Evolutionary conservation across 2,888 invertebrate genomes (phyloP).

Genomic region (Physocephala rufipes): DNA sequence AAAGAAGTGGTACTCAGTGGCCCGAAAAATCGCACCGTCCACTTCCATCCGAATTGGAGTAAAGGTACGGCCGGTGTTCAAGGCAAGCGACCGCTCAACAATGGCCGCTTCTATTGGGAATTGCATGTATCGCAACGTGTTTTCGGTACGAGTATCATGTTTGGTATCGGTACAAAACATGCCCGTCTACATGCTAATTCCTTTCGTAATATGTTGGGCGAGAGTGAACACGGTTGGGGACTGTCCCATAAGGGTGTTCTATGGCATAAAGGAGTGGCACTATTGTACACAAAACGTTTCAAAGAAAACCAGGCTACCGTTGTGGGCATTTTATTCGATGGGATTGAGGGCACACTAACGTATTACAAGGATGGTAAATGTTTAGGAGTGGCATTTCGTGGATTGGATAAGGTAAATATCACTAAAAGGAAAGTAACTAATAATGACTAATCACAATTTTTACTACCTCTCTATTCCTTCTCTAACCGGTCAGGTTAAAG

Average conservation of each 20-base stretch:
- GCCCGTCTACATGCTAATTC: conserved; percentile 72
- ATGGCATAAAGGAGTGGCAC: conserved; percentile 74
- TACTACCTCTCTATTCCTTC: not conserved
- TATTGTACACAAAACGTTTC: conserved; percentile 74
- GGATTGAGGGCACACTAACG: conserved; percentile 74
- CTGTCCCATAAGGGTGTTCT: conserved; percentile 76
- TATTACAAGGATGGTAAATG: conserved; percentile 77
- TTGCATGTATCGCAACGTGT: conserved; percentile 72
- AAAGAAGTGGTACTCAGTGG: conserved; percentile 71
- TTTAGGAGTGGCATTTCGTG: conserved; percentile 77
- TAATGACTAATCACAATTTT: no score
- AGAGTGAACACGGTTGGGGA: conserved; percentile 77
- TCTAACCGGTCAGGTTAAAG: conserved; percentile 63
- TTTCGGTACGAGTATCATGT: conserved; percentile 81
- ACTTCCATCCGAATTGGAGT: conserved; percentile 81
- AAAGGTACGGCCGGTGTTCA: conserved; percentile 78
- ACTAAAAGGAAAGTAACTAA: no score
- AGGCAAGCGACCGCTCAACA: conserved; percentile 73
- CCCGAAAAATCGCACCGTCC: conserved; percentile 69
- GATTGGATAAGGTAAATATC: conserved; percentile 68
- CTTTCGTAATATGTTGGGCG: conserved; percentile 77
- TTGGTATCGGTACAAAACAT: conserved; percentile 69
- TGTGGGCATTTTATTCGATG: conserved; percentile 76
- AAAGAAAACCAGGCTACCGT: conserved; percentile 75
- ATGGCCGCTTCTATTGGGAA: conserved; percentile 75